Conservation (phyloP, 2,797 vertebrate genomes). For the Steatocranus sp. region DNA sequence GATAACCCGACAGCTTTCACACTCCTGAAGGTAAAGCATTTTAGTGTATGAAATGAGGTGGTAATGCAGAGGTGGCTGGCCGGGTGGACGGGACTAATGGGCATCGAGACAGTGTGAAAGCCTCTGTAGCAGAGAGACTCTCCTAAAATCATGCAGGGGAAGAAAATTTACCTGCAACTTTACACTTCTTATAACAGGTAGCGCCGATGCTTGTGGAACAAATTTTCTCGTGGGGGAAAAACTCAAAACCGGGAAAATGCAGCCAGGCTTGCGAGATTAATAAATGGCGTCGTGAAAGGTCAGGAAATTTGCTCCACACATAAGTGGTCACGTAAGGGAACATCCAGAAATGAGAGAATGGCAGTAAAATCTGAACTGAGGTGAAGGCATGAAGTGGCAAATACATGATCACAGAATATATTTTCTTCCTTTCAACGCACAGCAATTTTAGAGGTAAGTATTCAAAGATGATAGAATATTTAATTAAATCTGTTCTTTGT, state of each 20-base stretch:
- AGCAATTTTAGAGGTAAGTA: neutral
- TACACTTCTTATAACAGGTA: slow-evolving; percentile 37
- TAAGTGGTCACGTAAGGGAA: neutral
- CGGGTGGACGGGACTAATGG: slow-evolving; percentile 23
- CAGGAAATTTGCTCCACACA: neutral
- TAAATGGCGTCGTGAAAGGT: neutral
- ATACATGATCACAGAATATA: neutral
- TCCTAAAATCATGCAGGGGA: neutral
- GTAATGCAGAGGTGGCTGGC: slow-evolving; percentile 31
- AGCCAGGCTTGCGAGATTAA: neutral
- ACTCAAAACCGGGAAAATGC: neutral
- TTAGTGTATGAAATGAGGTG: slow-evolving; percentile 73
- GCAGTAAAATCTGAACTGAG: neutral
- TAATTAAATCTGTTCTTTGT: neutral
- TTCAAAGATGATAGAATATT: neutral
- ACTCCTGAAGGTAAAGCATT: slow-evolving; percentile 59
- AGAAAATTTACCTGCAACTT: slow-evolving; percentile 50
- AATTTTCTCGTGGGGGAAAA: neutral
- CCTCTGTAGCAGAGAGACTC: neutral
- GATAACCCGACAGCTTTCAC: slow-evolving; percentile 57
- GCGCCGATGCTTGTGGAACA: neutral
- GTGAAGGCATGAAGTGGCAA: neutral
- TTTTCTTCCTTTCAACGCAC: neutral
- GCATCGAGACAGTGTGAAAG: slow-evolving; percentile 23
- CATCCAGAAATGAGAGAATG: neutral